phyloP scores from a whole-genome alignment of 2,113 vertebrate genomes.

The Sinocyclocheilus anshuiensis region DNA sequence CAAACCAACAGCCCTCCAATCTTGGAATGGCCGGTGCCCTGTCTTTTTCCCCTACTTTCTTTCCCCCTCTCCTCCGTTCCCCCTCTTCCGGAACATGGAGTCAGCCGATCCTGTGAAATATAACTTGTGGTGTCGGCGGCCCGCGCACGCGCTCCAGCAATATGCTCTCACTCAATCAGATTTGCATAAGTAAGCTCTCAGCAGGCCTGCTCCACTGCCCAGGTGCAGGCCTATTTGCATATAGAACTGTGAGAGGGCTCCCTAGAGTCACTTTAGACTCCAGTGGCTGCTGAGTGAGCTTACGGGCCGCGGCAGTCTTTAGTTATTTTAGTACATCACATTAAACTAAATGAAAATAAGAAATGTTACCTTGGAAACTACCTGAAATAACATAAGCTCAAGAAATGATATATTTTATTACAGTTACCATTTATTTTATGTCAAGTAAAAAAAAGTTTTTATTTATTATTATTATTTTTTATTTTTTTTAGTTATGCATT shows the following conservation, averaged over 20 bases:
- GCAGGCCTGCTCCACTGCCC: constrained; percentile 95
- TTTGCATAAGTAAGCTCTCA: constrained; percentile 99
- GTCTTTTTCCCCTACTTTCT: constrained; percentile 33
- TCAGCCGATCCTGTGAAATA: constrained; percentile 87
- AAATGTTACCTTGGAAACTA: too few relatives aligned
- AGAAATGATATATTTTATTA: too few relatives aligned
- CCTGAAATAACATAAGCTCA: too few relatives aligned
- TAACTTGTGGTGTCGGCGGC: constrained; percentile 83
- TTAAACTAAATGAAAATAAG: too few relatives aligned
- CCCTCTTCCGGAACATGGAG: constrained; percentile 62
- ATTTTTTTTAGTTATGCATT: too few relatives aligned
- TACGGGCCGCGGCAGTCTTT: constrained; percentile 58
- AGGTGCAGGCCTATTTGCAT: constrained; percentile 99
- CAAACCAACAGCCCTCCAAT: constrained; percentile 31
- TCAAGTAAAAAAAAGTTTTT: too few relatives aligned
- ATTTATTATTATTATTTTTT: too few relatives aligned
- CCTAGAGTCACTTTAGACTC: constrained; percentile 99
- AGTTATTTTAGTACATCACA: too few relatives aligned
- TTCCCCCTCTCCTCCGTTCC: constrained; percentile 38
- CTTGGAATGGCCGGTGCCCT: constrained; percentile 52
- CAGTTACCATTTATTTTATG: too few relatives aligned
- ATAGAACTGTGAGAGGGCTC: constrained; percentile 98
- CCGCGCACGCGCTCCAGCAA: constrained; percentile 85
- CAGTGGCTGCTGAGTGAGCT: constrained; percentile 95
- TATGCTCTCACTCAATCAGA: constrained; percentile 99